phyloP scores from a whole-genome alignment of 2,888 invertebrate species.

The Lasioglossum pauxillum region DNA sequence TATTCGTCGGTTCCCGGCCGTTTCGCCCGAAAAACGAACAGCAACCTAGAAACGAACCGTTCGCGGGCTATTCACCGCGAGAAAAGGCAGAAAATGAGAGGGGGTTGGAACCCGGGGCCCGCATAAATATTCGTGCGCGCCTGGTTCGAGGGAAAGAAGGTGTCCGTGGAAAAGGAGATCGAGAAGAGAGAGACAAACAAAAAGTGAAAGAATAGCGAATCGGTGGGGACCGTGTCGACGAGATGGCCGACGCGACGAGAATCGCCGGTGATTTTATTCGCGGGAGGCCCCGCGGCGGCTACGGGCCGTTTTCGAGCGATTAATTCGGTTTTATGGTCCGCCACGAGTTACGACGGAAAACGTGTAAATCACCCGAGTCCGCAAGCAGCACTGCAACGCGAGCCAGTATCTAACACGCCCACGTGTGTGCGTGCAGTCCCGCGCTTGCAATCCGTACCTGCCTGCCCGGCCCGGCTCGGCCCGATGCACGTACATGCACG shows the following conservation, averaged over 20 bases:
- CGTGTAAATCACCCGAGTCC: constrained; percentile 65
- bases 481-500: constrained; percentile 19
- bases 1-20: constrained; percentile 46
- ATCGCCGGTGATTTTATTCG: constrained; percentile 53
- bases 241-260: background rate
- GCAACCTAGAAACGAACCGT: constrained; percentile 46
- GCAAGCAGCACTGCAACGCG: constrained; percentile 17
- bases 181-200: background rate
- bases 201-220: background rate
- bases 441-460: constrained; percentile 44
- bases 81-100: constrained; percentile 53
- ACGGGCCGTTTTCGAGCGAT: constrained; percentile 67
- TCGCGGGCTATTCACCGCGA: constrained; percentile 41
- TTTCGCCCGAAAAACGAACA: constrained; percentile 32
- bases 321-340: constrained; percentile 75
- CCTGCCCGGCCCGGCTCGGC: background rate
- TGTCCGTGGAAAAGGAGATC: constrained; percentile 32
- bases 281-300: constrained; percentile 54
- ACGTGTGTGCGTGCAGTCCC: constrained; percentile 37
- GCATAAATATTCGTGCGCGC: constrained; percentile 59
- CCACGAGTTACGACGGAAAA: constrained; percentile 66
- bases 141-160: constrained; percentile 6
- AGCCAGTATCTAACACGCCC: constrained; percentile 44
- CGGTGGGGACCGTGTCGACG: background rate
- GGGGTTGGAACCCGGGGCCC: background rate